Percentiles rank a stretch among this genome's conserved stretches.
Evolutionary conservation across 2,797 vertebrate species (phyloP).

Genomic region (Miichthys miiuy): DNA sequence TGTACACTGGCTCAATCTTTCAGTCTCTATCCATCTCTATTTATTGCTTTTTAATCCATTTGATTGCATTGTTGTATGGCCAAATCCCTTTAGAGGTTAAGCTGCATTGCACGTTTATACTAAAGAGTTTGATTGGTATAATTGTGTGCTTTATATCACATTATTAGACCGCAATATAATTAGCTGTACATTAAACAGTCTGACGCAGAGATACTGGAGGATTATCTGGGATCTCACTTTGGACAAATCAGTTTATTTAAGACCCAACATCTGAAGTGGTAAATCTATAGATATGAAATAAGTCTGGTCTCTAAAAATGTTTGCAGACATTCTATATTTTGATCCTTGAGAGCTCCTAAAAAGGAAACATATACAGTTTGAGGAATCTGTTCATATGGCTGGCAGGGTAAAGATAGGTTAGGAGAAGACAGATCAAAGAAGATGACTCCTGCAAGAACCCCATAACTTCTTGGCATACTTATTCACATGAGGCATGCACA

Average conservation of each 20-base stretch:
- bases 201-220: neutral
- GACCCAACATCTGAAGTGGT: neutral
- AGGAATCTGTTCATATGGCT: too few relatives aligned
- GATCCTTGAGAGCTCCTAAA: too few relatives aligned
- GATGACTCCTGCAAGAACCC: too few relatives aligned
- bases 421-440: too few relatives aligned
- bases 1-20: neutral
- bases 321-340: too few relatives aligned
- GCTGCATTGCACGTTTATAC: slow-evolving; percentile 35
- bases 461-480: too few relatives aligned
- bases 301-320: neutral
- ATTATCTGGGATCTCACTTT: slow-evolving; percentile 11
- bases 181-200: slow-evolving; percentile 22
- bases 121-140: slow-evolving; percentile 42
- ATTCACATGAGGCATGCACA: too few relatives aligned
- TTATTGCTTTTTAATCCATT: slow-evolving; percentile 47
- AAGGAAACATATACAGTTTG: too few relatives aligned
- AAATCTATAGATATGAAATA: neutral
- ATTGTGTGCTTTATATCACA: slow-evolving; percentile 29
- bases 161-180: slow-evolving; percentile 36
- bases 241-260: slow-evolving; percentile 28
- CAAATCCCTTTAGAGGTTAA: slow-evolving; percentile 30
- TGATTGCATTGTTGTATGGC: slow-evolving; percentile 27
- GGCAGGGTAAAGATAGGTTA: too few relatives aligned
- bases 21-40: slow-evolving; percentile 7